Percentiles rank a stretch among this genome's conserved stretches.
These are phyloP conservation scores for Trichacis sp. DNA, from an alignment of 2,888 invertebrate species.

Conservation along the genomic window DNA sequence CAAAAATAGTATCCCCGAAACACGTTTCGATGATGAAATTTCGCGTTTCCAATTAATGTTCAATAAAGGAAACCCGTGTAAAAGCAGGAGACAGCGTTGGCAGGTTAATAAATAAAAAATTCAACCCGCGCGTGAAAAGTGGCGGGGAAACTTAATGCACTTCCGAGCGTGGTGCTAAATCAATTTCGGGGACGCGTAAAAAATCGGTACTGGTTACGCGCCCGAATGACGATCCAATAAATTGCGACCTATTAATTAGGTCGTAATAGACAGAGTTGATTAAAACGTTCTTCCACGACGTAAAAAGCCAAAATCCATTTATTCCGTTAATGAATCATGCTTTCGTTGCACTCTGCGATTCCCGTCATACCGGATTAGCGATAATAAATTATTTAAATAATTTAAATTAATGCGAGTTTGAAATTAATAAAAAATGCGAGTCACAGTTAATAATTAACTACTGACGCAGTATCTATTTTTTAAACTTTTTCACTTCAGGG, in stretches of 20 bases:
- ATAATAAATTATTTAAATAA: slow-evolving; percentile 19
- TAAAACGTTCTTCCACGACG: slow-evolving; percentile 34
- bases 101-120: neutral
- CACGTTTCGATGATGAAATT: neutral
- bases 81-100: neutral
- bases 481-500: too few relatives aligned
- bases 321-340: slow-evolving; percentile 19
- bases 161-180: neutral
- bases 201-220: slow-evolving; percentile 39
- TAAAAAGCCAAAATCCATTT: slow-evolving; percentile 19
- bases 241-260: slow-evolving; percentile 44
- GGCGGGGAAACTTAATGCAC: neutral
- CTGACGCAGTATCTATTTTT: too few relatives aligned
- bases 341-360: slow-evolving; percentile 19
- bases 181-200: slow-evolving; percentile 6
- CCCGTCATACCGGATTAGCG: slow-evolving; percentile 11
- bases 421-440: too few relatives aligned
- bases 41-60: neutral
- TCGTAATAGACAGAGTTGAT: slow-evolving; percentile 42
- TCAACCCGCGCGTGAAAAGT: neutral
- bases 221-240: slow-evolving; percentile 27
- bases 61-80: neutral
- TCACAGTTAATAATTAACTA: too few relatives aligned
- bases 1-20: too few relatives aligned
- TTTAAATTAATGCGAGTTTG: too few relatives aligned